These are phyloP conservation scores for Pseudomyrmex flavicornis DNA, from an alignment of 1,140 invertebrate species.

Conservation along the genomic window DNA sequence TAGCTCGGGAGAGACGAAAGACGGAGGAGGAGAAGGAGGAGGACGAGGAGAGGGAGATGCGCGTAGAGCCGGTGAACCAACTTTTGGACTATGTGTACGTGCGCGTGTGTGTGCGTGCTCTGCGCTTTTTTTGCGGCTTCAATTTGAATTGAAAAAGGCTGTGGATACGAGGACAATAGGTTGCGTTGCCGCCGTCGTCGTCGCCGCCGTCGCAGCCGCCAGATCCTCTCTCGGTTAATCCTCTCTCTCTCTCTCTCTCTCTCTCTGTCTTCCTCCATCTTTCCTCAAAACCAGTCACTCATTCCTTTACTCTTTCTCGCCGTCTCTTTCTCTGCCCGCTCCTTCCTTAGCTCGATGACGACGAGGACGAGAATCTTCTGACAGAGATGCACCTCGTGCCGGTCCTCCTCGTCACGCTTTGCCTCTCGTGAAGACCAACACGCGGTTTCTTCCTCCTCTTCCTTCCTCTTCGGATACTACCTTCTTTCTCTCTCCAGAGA, in stretches of 20 bases:
- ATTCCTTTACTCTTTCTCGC: constrained; percentile 58
- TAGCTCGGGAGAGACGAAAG: constrained; percentile 60
- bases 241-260: constrained; percentile 67
- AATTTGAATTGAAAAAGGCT: constrained; percentile 84
- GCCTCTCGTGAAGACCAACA: constrained; percentile 20
- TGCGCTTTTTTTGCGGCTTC: constrained; percentile 82
- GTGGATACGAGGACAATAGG: constrained; percentile 84
- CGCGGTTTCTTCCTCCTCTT: background rate
- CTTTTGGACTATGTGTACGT: constrained; percentile 70
- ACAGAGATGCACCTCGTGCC: constrained; percentile 41
- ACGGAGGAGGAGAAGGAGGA: background rate
- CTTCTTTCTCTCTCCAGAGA: constrained; percentile 10
- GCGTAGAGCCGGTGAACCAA: constrained; percentile 69
- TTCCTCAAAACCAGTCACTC: constrained; percentile 58
- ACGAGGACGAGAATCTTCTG: constrained; percentile 19
- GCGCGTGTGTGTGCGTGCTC: constrained; percentile 72
- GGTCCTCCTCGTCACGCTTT: constrained; percentile 45
- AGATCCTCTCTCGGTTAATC: constrained; percentile 73
- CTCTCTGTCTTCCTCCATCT: constrained; percentile 63
- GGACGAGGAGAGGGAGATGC: constrained; percentile 23
- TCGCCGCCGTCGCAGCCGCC: constrained; percentile 47
- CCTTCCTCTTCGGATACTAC: background rate
- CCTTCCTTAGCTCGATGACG: constrained; percentile 47
- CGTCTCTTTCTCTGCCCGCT: constrained; percentile 61
- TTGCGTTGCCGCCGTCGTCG: constrained; percentile 74